Base-by-base conservation (phyloP, 35 echinoderm and acorn worm species). In the Ophiothrix spiculata region DNA sequence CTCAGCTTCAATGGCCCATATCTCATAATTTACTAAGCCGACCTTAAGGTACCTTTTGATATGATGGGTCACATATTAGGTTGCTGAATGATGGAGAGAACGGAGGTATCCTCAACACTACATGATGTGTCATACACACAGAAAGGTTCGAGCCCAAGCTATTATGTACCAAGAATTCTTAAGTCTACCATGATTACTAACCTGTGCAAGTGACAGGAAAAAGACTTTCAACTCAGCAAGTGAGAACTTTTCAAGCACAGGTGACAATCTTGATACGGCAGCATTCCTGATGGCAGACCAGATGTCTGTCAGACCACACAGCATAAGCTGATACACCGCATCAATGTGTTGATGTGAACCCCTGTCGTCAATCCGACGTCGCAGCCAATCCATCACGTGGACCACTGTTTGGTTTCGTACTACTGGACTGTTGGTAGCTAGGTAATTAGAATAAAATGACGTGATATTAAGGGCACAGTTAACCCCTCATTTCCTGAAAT, bases 251-350 rank as follows among this genome's bases (percentile, higher is more conserved):
- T 90, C 92, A 28, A 94, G 64, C 32, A 99, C 89, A 1, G 75
- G 64, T 36, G 45, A 76, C 77, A 33, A 94, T n/a, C 96, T 64
- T 31, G 83, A 38, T 0, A 99, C 91, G 40, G 80, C 90, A 4
- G 86, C 89, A 81, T 99, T 99, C 42, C 96, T 91, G 75, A 99
- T 94, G 0, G 92, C 92, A 0, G 96, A 99, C 96, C 96, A 99
- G 25, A 99, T 91, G 56, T 99, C 96, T 19, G 89, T 94, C 46
- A 99, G 56, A 11, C 96, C 96, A 83, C 81, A 81, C 32, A 94
- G 23, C 28, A 99, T 46, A 32, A 99, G 40, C n/a, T 90, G 75
- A 39, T 88, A 81, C 2, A 94, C 86, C 35, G 91, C 89, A 13
- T 45, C 16, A 75, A 87, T 86, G 83, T 91, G 69, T 11, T 56